Conservation (phyloP, 2,113 vertebrate genomes). For the Catagonus wagneri region DNA sequence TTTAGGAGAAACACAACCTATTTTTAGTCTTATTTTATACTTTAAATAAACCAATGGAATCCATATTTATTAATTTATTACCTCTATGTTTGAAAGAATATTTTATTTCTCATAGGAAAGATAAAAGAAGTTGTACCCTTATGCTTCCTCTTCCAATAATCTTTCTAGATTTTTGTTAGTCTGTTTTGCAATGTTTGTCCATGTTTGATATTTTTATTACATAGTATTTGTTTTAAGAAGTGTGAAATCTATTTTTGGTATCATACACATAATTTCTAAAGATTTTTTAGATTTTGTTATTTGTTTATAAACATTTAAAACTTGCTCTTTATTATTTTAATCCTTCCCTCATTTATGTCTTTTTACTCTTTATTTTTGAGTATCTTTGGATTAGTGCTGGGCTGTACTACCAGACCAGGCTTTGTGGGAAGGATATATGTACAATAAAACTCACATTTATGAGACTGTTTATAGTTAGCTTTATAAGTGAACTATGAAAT, state of each 20-base stretch:
- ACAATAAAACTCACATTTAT: neutral
- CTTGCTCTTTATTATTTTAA: neutral
- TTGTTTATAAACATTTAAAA: neutral
- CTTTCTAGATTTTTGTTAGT: neutral
- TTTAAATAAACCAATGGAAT: neutral
- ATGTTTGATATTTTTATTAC: neutral
- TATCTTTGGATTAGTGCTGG: neutral
- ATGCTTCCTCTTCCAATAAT: neutral
- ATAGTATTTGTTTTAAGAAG: neutral
- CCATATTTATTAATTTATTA: neutral
- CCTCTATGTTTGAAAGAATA: neutral
- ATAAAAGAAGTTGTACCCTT: neutral
- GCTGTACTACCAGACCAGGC: neutral
- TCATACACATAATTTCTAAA: neutral
- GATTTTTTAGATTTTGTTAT: neutral
- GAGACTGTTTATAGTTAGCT: neutral
- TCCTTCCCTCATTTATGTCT: neutral
- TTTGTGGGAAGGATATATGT: neutral
- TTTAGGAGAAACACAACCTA: neutral
- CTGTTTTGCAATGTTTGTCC: neutral
- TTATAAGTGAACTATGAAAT: neutral
- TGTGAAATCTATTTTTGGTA: neutral
- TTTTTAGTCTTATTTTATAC: neutral
- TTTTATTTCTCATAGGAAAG: neutral
- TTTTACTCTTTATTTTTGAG: neutral